These are phyloP conservation scores for Pseudorasbora parva DNA, from an alignment of 2,113 vertebrate genomes.

Conservation along the genomic window DNA sequence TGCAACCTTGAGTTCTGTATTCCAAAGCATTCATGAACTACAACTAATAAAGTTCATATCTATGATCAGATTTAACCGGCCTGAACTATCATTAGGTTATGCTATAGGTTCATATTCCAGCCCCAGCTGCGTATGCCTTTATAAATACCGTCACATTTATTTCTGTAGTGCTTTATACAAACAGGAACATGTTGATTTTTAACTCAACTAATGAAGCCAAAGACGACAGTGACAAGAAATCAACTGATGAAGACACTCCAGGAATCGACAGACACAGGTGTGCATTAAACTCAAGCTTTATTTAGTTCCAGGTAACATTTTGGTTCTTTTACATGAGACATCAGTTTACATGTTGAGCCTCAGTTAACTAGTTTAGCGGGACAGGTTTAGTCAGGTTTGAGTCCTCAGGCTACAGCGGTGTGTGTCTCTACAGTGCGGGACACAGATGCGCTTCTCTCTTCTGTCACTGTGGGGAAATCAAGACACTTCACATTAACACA, in stretches of 20 bases:
- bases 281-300: slow-evolving; percentile 78
- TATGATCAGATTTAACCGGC: too few species aligned
- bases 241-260: not conserved
- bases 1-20: too few species aligned
- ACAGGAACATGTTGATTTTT: too few species aligned
- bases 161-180: too few species aligned
- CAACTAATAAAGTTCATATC: too few species aligned
- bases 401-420: not conserved
- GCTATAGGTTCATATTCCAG: too few species aligned
- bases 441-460: slow-evolving; percentile 19
- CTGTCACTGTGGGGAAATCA: not conserved
- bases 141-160: too few species aligned
- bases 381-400: not conserved
- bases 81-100: too few species aligned
- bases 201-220: too few species aligned
- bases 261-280: not conserved
- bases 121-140: too few species aligned
- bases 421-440: not conserved
- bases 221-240: not conserved
- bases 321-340: slow-evolving; percentile 42
- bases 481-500: too few species aligned
- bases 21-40: too few species aligned
- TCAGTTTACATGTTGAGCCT: not conserved
- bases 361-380: not conserved
- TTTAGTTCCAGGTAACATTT: slow-evolving; percentile 66